Evolutionary conservation across 2,888 invertebrate genomes (phyloP).

Genomic region (Imbricaverruca yamaguchii): DNA sequence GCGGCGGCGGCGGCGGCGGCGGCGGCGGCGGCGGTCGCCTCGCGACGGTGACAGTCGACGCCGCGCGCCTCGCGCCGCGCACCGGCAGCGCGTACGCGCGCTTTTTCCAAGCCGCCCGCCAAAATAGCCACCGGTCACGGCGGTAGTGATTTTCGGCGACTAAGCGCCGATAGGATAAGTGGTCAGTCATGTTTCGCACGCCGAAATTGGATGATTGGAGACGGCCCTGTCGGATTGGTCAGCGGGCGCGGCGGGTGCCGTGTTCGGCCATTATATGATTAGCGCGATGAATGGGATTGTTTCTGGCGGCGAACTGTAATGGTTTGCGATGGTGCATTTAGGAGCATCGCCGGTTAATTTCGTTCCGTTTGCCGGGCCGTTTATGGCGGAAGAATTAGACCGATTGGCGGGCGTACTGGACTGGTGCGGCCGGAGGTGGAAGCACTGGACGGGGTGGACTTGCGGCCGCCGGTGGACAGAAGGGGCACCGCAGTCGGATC

Average conservation of each 20-base stretch:
- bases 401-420: no score
- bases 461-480: no score
- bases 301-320: background rate
- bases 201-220: slow-evolving; percentile 21
- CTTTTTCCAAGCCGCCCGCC: background rate
- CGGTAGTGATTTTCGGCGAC: background rate
- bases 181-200: slow-evolving; percentile 17
- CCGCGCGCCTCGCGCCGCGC: background rate
- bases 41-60: background rate
- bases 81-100: background rate
- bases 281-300: slow-evolving; percentile 4
- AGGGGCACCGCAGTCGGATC: no score
- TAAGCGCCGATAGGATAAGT: background rate
- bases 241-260: background rate
- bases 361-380: background rate
- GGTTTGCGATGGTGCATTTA: background rate
- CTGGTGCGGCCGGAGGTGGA: no score
- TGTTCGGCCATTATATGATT: slow-evolving; percentile 14
- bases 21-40: background rate
- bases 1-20: background rate
- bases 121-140: background rate
- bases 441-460: no score
- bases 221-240: background rate
- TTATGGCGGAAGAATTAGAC: background rate
- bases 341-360: background rate